Base-by-base conservation (phyloP, 2,797 vertebrate species). In the Siniperca scherzeri region DNA sequence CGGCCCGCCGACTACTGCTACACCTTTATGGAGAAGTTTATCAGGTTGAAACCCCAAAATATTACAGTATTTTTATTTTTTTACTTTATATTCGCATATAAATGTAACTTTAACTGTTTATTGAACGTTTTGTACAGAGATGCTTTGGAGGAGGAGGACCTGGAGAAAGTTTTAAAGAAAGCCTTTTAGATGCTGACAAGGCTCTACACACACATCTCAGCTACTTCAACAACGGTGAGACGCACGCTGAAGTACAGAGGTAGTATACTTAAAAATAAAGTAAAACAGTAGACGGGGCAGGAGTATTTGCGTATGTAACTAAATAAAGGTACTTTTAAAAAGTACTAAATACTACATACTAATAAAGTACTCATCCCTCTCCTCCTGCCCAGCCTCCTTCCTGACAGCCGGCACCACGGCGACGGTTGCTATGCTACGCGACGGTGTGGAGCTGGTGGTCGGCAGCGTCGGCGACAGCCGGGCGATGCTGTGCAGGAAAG, bases 401-500 rank as follows among this genome's bases (percentile, higher is more conserved):
- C 81, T 96, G 90, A 96, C 82, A 3, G 95, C 97, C 7, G 98
- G 98, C 77, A 98, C 97, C 84, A 99, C 98, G 44, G 98, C 98
- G 9, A 99, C 98, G 1, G 98, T 99, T 92, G 98, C 98, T 76
- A 82, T 99, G 85, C 93, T 99, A 65, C 96, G 97, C 52, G 97
- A 98, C 4, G 96, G 97, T 0, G 95, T 98, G 56, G 97, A 99
- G 91, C 94, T 99, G 91, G 98, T 98, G 68, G 96, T 99, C 66
- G 98, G 94, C 52, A 99, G 97, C 3, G 97, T 97, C 16, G 98
- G 98, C 1, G 98, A 99, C 93, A 99, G 98, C 79, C 96, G 97
- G 8, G 98, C 98, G 36, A 90, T 99, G 94, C 91, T 99, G 71
- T 98, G 97, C 93, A 96, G 97, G 82, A 97, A 97, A 79, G 97